phyloP scores from a whole-genome alignment of 1,140 invertebrate genomes.

The Pseudomyrmex gracilis region DNA sequence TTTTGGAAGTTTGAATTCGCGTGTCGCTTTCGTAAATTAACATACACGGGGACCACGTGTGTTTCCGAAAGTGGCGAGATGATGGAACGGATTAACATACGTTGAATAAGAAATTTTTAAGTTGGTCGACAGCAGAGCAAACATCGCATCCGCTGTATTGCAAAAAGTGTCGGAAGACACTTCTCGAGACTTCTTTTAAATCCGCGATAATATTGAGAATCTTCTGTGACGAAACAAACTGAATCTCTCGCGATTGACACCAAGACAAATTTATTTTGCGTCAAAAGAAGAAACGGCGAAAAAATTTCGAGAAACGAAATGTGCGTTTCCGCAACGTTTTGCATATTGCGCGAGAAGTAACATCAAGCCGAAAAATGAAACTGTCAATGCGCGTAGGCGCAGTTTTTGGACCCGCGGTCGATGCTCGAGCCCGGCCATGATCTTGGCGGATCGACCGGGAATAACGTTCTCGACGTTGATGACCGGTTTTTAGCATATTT shows the following conservation, averaged over 20 bases:
- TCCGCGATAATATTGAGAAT: no score
- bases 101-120: neutral
- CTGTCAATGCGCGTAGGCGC: constrained; percentile 20
- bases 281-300: no score
- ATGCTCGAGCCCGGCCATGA: constrained; percentile 67
- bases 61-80: neutral
- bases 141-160: neutral
- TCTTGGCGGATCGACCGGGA: constrained; percentile 70
- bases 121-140: constrained; percentile 13
- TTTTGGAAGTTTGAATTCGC: neutral
- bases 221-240: no score
- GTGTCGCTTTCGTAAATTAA: constrained; percentile 2
- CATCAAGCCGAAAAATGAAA: constrained; percentile 26
- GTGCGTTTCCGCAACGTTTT: no score
- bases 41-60: neutral
- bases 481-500: constrained; percentile 73
- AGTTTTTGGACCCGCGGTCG: constrained; percentile 28
- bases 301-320: no score
- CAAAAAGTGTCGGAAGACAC: no score
- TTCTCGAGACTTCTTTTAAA: no score
- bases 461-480: constrained; percentile 64
- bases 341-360: neutral
- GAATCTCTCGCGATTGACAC: no score
- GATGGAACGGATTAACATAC: constrained; percentile 29
- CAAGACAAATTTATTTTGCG: no score